These are phyloP conservation scores for Microchirus variegatus DNA, from an alignment of 2,797 vertebrate genomes.

Conservation along the genomic window DNA sequence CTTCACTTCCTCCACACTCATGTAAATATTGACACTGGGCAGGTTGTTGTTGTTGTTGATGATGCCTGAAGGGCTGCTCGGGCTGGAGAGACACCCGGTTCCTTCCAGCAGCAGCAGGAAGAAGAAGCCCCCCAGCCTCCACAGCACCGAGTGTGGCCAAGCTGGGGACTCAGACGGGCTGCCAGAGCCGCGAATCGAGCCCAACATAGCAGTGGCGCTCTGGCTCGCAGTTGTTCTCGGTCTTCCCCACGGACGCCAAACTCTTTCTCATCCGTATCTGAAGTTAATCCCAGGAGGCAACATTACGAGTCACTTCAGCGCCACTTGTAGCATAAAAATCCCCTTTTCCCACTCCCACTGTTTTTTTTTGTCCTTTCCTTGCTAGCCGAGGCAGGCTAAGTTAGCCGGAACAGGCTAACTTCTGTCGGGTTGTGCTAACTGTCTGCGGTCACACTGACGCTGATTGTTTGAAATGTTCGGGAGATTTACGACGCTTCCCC, in stretches of 20 bases:
- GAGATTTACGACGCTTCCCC: conserved; percentile 50
- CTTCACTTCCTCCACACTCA: conserved; percentile 85
- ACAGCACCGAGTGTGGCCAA: conserved; percentile 70
- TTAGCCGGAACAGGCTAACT: conserved; percentile 73
- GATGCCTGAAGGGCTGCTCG: conserved; percentile 56
- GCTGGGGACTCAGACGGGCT: conserved; percentile 64
- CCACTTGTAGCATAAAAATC: conserved; percentile 32
- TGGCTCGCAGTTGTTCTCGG: conserved; percentile 59
- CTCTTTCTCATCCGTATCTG: conserved; percentile 78
- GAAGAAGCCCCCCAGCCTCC: conserved; percentile 76
- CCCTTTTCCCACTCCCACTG: conserved; percentile 21
- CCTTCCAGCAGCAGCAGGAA: conserved; percentile 78
- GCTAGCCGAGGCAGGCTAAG: conserved; percentile 57
- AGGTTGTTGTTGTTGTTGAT: conserved; percentile 50
- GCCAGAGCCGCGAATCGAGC: conserved; percentile 63
- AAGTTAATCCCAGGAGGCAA: conserved; percentile 76
- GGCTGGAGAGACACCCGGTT: conserved; percentile 73
- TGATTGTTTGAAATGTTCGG: not conserved
- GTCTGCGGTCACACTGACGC: conserved; percentile 32
- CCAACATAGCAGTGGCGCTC: conserved; percentile 70
- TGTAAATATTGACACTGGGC: conserved; percentile 82
- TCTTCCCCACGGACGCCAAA: conserved; percentile 43
- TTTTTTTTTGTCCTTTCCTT: conserved; percentile 56
- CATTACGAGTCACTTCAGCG: conserved; percentile 70
- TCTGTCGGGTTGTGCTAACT: conserved; percentile 51